Base-by-base conservation (phyloP, 2,888 invertebrate species). In the Lochmaea capreae region DNA sequence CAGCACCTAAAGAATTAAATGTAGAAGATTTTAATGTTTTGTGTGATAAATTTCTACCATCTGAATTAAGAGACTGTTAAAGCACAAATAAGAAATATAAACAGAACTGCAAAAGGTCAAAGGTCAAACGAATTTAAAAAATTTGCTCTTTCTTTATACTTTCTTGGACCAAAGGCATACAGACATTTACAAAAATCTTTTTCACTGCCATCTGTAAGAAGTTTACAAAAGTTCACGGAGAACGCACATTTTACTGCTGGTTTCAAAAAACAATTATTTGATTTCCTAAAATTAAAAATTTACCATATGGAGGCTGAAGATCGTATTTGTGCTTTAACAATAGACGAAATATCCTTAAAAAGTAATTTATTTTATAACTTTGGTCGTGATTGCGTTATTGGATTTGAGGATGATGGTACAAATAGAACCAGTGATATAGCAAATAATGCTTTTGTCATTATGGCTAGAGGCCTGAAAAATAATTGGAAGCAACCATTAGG, bases 321-420 rank as follows among this genome's bases (percentile, higher is more conserved):
- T 18, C n/a, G 54, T 18, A 57, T 57, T n/a, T 57, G 54, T 18
- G 18, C 54, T 18, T 18, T 18, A 18, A 18, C 16, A n/a, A 57
- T 57, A 18, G 54, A 57, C 10, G 54, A 46, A 46, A 46, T 46
- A 46, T 46, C 46, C 12, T 46, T 46, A 12, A 46, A 46, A 46
- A 46, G 46, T 46, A 12, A 46, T 46, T 33, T 67, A 26, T 68
- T 61, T 49, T 68, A 68, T 46, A 68, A 61, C n/a, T 61, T 26
- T 59, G 46, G 59, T 22, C 46, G 46, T 43, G 68, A 68, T 68
- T 42, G 59, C 14, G 61, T 68, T 16, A 67, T 67, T 67, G 67
- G 59, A 22, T 43, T 59, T 16, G 43, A 67, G 43, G 59, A 59
- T 43, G 39, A 39, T n/a, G 67, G 67, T 46, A 46, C 46, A 59